phyloP scores from a whole-genome alignment of 2,113 vertebrate species.

The Aspiorhynchus laticeps region DNA sequence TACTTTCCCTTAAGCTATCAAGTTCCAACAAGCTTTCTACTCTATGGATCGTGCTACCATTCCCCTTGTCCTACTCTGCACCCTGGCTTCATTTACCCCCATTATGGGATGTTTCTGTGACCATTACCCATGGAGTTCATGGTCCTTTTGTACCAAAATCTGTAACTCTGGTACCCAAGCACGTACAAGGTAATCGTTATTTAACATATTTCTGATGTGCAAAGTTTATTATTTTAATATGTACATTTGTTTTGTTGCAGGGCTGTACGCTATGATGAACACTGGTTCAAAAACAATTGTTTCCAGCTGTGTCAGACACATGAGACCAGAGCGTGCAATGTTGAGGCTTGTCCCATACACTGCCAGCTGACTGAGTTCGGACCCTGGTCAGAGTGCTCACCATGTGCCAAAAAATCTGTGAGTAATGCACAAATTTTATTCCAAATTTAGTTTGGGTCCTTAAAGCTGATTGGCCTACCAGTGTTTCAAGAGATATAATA shows the following conservation, averaged over 20 bases:
- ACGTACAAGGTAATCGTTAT: conserved; percentile 63
- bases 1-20: neutral
- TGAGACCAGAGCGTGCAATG: conserved; percentile 80
- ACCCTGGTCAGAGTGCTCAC: conserved; percentile 88
- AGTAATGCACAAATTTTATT: conserved; percentile 32
- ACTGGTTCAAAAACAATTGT: conserved; percentile 81
- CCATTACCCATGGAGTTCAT: conserved; percentile 81
- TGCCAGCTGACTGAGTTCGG: conserved; percentile 84
- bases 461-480: neutral
- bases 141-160: conserved; percentile 85
- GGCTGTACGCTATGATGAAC: conserved; percentile 69
- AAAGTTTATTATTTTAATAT: neutral
- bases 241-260: conserved; percentile 65
- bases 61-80: conserved; percentile 64
- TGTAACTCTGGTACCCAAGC: conserved; percentile 84
- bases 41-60: conserved; percentile 60
- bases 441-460: neutral
- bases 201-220: neutral
- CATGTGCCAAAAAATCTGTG: conserved; percentile 86
- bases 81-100: conserved; percentile 62
- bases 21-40: neutral
- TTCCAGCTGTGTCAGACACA: conserved; percentile 69
- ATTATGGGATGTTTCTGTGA: conserved; percentile 84
- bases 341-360: conserved; percentile 83
- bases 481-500: neutral